Evolutionary conservation across 2,113 vertebrate species (phyloP).

Genomic region (Larimichthys crocea): DNA sequence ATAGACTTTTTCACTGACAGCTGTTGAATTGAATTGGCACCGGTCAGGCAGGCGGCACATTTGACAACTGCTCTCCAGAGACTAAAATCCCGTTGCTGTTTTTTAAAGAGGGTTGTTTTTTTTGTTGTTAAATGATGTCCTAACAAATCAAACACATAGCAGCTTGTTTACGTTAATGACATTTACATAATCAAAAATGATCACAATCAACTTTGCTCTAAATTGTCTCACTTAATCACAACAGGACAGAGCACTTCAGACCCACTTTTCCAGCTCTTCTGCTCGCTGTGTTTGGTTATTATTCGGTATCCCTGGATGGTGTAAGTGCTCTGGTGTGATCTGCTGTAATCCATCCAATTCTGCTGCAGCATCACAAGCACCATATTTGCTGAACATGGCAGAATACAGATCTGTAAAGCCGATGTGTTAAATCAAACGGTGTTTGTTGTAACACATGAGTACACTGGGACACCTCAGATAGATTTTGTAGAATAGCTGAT

Average conservation of each 20-base stretch:
- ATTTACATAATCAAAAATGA: constrained; percentile 43
- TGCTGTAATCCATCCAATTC: constrained; percentile 54
- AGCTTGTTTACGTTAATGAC: constrained; percentile 51
- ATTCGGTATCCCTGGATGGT: constrained; percentile 21
- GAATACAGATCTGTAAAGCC: constrained; percentile 35
- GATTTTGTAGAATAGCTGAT: background rate
- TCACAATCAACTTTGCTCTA: constrained; percentile 35
- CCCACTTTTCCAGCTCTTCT: constrained; percentile 30
- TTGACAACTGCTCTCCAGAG: constrained; percentile 17
- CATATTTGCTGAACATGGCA: constrained; percentile 41
- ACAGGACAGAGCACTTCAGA: constrained; percentile 35
- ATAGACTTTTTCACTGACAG: constrained; percentile 54
- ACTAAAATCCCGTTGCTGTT: background rate
- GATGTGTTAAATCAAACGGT: constrained; percentile 7
- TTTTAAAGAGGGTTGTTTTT: background rate
- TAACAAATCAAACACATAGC: constrained; percentile 31
- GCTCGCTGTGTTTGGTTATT: constrained; percentile 28
- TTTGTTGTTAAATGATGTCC: background rate
- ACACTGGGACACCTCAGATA: background rate
- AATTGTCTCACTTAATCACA: constrained; percentile 39
- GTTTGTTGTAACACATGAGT: constrained; percentile 2
- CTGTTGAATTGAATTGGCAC: constrained; percentile 49
- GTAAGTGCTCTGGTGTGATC: constrained; percentile 31
- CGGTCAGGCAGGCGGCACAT: constrained; percentile 34
- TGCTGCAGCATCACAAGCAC: constrained; percentile 20